A percentile compares a stretch with the other conserved stretches of the same genome.
Evolutionary conservation across 2,113 vertebrate genomes (phyloP).

Genomic region (Thamnaconus septentrionalis): DNA sequence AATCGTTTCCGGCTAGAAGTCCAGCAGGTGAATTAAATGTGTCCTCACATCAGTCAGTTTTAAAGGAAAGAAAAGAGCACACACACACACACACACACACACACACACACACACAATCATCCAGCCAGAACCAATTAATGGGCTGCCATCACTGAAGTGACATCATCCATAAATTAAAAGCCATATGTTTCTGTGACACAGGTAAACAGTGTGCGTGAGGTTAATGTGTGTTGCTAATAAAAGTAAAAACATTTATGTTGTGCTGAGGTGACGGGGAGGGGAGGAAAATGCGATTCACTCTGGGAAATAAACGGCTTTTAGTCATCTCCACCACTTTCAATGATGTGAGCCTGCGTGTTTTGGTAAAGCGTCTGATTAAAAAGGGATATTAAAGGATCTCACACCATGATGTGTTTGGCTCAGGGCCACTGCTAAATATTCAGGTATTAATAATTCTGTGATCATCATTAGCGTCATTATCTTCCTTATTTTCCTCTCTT

Average conservation of each 20-base stretch:
- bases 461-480: constrained; percentile 63
- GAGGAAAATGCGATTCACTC: no score
- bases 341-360: no score
- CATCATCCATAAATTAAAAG: constrained; percentile 22
- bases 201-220: constrained; percentile 16
- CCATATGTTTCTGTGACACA: constrained; percentile 34
- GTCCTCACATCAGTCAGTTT: no score
- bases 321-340: no score
- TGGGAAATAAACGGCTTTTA: background rate
- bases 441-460: constrained; percentile 56
- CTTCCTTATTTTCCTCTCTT: constrained; percentile 31
- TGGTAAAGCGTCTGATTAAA: background rate
- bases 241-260: background rate
- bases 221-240: background rate
- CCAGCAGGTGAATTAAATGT: no score
- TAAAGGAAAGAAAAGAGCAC: background rate
- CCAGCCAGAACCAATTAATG: constrained; percentile 7
- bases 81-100: background rate
- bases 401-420: constrained; percentile 11
- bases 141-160: constrained; percentile 22
- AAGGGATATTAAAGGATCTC: constrained; percentile 5
- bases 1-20: no score
- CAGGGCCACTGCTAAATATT: constrained; percentile 24
- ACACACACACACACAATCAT: no score
- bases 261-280: background rate